phyloP scores from a whole-genome alignment of 2,888 invertebrate genomes.

The Hesperia comma region DNA sequence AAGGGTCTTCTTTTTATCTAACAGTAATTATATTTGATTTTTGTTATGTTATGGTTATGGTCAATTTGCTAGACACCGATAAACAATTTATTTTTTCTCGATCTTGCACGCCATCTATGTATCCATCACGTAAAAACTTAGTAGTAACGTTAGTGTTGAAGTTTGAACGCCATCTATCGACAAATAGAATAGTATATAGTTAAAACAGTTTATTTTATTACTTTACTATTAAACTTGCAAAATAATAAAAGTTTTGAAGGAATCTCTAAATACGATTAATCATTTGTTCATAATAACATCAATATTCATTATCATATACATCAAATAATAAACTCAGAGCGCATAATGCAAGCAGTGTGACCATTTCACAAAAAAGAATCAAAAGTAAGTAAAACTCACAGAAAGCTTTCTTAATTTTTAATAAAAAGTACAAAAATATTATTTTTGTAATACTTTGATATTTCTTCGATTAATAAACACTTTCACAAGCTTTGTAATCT shows the following conservation, averaged over 20 bases:
- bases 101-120: conserved; percentile 2
- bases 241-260: no score
- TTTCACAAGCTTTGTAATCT: background rate
- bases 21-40: no score
- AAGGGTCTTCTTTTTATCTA: no score
- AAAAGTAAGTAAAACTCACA: background rate
- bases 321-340: background rate
- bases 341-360: background rate
- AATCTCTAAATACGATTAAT: no score
- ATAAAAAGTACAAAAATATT: background rate
- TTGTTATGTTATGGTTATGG: no score
- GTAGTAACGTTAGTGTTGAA: background rate
- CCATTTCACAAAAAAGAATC: conserved; percentile 11
- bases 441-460: no score
- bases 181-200: conserved; percentile 46
- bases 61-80: no score
- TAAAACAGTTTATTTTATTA: background rate
- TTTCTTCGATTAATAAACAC: background rate
- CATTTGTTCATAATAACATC: no score
- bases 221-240: no score
- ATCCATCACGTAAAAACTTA: background rate
- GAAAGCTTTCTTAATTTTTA: background rate
- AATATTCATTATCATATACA: no score
- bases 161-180: conserved; percentile 49
- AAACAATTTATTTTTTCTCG: no score